Base-by-base conservation (phyloP, 2,797 vertebrate species). In the Mionectes olivaceus region DNA sequence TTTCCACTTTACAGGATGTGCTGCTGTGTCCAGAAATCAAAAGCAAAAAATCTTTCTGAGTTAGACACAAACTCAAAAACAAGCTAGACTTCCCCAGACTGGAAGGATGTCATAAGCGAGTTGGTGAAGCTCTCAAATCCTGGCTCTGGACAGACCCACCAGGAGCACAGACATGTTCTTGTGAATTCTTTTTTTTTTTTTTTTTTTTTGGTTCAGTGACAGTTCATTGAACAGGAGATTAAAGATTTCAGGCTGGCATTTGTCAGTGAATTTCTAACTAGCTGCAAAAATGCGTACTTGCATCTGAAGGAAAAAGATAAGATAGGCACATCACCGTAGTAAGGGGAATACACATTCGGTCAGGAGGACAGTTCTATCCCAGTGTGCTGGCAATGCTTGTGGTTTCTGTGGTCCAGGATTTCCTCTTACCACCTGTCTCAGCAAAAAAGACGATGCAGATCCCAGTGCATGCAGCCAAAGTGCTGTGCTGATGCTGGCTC, bases 221-320 rank as follows among this genome's bases (percentile, higher is more conserved):
- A 80, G 83, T 83, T 96, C 79, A 83, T 75, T 71, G 37, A 94
- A 61, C 53, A 53, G 19, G n/a, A 93, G 49, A 87, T 80, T 14
- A 65, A 90, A 87, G 14, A 22, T 89, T 91, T 77, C 71, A 78
- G 79, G 53, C 56, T 83, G 76, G 64, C 49, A 60, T 92, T 94
- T 91, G 37, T 53, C 76, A 87, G 70, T 59, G 93, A 73, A 71
- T 91, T 94, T 85, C 76, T 83, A 82, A 83, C 73, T 87, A 91
- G 57, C 65, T 91, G 56, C 76, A 71, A n/a, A 91, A 85, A 77
- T 30, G 43, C 61, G n/a, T 65, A 64, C 35, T 70, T 67, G 32
- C 55, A 28, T 70, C 59, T 70, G 70, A 87, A 93, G 63, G 59
- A 44, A 77, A 76, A 76, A 33, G 43, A 25, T 2, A 65, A 37